These are phyloP conservation scores for Struthidea cinerea DNA, from an alignment of 2,113 vertebrate species.

Conservation along the genomic window DNA sequence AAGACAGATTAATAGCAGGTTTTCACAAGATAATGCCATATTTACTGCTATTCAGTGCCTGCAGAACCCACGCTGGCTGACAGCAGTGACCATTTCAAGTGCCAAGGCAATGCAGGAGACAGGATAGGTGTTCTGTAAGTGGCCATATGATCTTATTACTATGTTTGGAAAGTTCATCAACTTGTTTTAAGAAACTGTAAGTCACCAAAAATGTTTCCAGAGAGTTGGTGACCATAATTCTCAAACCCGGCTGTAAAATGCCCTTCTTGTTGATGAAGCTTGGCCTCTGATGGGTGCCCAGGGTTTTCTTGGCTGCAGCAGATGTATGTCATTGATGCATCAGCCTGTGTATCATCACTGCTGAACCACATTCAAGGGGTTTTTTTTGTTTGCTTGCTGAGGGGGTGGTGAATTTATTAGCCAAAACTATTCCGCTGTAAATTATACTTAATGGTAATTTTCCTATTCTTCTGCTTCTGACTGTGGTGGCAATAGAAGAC, in stretches of 20 bases:
- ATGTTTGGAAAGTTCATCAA: not conserved
- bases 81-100: not conserved
- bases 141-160: not conserved
- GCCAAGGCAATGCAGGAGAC: not conserved
- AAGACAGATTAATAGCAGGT: slow-evolving; percentile 6
- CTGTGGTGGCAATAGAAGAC: not conserved
- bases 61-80: not conserved
- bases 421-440: not conserved
- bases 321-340: not conserved
- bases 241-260: not conserved
- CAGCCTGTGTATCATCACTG: not conserved
- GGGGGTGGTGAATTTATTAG: slow-evolving; percentile 28
- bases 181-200: slow-evolving; percentile 1
- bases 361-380: not conserved
- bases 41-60: not conserved
- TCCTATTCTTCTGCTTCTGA: not conserved
- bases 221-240: not conserved
- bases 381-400: not conserved
- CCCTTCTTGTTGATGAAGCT: not conserved
- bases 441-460: not conserved
- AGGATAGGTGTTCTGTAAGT: not conserved
- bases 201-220: not conserved
- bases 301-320: not conserved
- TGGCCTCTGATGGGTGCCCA: not conserved
- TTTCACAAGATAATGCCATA: slow-evolving; percentile 33